Percentiles rank a stretch among this genome's conserved stretches.
Conservation (phyloP, 2,113 vertebrate genomes). For the Lophochroa leadbeateri region DNA sequence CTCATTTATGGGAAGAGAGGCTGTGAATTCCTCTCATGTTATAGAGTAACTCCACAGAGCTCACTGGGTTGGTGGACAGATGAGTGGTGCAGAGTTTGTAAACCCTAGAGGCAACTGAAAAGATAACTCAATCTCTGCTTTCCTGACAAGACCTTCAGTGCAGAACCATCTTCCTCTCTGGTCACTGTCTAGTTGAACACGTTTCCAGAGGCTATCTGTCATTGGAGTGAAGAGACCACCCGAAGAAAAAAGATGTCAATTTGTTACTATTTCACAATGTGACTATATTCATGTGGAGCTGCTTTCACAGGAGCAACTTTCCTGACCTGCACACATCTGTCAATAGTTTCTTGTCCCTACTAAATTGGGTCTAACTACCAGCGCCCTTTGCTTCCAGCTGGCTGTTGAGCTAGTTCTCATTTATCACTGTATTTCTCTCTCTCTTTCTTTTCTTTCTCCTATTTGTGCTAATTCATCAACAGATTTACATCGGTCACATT, state of each 20-base stretch:
- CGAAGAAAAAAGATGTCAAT: not conserved
- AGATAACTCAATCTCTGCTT: not conserved
- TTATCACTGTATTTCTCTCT: not conserved
- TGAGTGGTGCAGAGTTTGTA: not conserved
- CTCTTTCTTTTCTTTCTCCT: not conserved
- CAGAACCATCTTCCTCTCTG: not conserved
- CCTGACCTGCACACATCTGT: not conserved
- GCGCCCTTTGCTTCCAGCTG: not conserved
- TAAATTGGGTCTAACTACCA: not conserved
- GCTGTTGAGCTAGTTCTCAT: not conserved
- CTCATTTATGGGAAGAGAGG: not conserved
- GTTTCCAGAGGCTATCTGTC: not conserved
- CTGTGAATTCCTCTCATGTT: not conserved
- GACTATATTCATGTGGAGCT: not conserved
- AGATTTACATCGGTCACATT: slow-evolving; percentile 99
- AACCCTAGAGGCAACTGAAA: not conserved
- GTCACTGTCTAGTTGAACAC: not conserved
- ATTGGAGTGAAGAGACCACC: not conserved
- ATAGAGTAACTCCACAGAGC: not conserved
- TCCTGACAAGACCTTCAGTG: not conserved
- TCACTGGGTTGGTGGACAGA: not conserved
- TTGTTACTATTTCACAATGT: not conserved
- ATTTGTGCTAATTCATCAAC: not conserved
- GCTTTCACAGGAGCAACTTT: not conserved
- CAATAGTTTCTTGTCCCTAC: not conserved